A percentile compares a stretch with the other conserved stretches of the same genome.
These are phyloP conservation scores for Uropetala carovei DNA, from an alignment of 2,888 invertebrate genomes.

Conservation along the genomic window DNA sequence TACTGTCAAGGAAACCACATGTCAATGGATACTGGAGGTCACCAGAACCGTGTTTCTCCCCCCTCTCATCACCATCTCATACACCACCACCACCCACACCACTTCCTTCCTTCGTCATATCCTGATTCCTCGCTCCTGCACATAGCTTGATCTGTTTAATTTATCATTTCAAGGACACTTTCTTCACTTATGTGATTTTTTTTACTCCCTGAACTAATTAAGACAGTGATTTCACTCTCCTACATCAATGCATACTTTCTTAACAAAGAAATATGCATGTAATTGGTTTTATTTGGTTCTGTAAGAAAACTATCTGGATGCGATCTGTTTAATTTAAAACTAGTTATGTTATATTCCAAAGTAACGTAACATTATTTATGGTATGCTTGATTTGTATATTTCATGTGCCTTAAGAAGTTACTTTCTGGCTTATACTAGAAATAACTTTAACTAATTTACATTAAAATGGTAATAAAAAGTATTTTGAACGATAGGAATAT, in stretches of 20 bases:
- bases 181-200: neutral
- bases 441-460: neutral
- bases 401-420: neutral
- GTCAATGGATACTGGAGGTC: neutral
- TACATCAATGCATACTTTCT: neutral
- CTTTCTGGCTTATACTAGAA: neutral
- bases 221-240: neutral
- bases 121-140: slow-evolving; percentile 47
- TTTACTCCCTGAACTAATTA: neutral
- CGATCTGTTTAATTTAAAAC: too few relatives aligned
- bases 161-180: neutral
- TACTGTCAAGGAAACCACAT: slow-evolving; percentile 13
- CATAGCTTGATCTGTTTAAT: slow-evolving; percentile 17
- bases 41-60: neutral
- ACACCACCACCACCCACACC: slow-evolving; percentile 52
- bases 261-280: neutral
- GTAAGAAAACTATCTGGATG: neutral
- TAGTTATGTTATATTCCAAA: neutral
- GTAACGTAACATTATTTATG: neutral
- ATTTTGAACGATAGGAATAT: too few relatives aligned
- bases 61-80: slow-evolving; percentile 21
- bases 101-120: slow-evolving; percentile 53
- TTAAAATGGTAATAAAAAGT: neutral
- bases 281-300: neutral
- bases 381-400: neutral